Evolutionary conservation across 2,888 invertebrate species (phyloP).

Genomic region (Iselma pallidipennis): DNA sequence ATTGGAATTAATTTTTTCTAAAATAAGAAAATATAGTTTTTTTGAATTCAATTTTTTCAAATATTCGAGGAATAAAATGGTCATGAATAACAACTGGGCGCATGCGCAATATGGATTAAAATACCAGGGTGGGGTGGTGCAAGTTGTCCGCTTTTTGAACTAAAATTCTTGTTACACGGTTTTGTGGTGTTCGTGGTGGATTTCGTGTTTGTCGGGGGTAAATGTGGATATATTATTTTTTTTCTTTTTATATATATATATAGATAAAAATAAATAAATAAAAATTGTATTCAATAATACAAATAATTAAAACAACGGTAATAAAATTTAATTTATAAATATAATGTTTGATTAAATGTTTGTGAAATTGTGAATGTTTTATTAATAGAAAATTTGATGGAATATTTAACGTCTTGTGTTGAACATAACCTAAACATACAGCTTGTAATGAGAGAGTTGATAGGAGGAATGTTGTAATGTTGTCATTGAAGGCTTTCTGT

Average conservation of each 20-base stretch:
- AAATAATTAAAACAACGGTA: not conserved
- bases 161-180: conserved; percentile 20
- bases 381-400: not conserved
- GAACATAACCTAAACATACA: conserved; percentile 1
- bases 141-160: conserved; percentile 25
- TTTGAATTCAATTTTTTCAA: no score
- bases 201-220: conserved; percentile 10
- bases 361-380: not conserved
- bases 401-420: not conserved
- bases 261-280: not conserved
- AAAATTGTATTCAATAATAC: not conserved
- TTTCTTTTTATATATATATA: not conserved
- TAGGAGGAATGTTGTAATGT: conserved; percentile 1
- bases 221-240: not conserved
- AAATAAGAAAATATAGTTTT: no score
- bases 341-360: not conserved
- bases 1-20: no score
- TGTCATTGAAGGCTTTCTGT: conserved; percentile 1
- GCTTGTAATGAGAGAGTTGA: not conserved
- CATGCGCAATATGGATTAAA: conserved; percentile 13
- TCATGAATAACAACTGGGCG: conserved; percentile 28
- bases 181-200: conserved; percentile 16
- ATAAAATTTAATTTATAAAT: not conserved
- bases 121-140: conserved; percentile 26
- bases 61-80: not conserved